These are phyloP conservation scores for Cryptocheilus praepositus DNA, from an alignment of 2,888 invertebrate genomes.

Conservation along the genomic window DNA sequence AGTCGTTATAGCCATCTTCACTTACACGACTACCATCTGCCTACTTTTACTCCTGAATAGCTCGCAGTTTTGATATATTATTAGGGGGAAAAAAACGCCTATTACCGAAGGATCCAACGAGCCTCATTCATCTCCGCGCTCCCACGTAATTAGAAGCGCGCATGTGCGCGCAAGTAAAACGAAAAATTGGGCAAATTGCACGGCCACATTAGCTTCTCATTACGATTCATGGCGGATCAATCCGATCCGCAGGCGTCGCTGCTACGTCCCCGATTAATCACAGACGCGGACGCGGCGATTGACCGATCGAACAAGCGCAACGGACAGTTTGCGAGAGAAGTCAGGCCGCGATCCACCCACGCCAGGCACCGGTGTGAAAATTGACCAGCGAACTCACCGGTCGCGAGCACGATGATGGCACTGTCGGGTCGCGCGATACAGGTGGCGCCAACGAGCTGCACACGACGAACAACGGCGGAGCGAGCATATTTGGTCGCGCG, in stretches of 20 bases:
- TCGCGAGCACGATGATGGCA: not conserved
- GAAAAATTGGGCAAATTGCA: too few species aligned
- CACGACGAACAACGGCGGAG: constrained; percentile 16
- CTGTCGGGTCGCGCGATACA: not conserved
- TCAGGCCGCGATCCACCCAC: too few species aligned
- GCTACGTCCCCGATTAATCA: not conserved
- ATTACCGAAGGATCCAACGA: constrained; percentile 2
- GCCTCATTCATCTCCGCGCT: not conserved
- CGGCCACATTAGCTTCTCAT: too few species aligned
- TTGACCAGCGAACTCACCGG: too few species aligned
- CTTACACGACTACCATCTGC: constrained; percentile 14
- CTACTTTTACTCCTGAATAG: constrained; percentile 8
- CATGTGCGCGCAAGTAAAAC: too few species aligned
- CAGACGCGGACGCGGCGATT: too few species aligned
- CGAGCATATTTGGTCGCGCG: constrained; percentile 50
- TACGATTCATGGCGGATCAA: too few species aligned
- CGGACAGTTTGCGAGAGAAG: too few species aligned
- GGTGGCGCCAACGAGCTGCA: constrained; percentile 23
- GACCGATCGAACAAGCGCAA: too few species aligned
- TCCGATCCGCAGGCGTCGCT: not conserved
- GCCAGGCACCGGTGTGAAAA: too few species aligned
- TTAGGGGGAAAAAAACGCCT: constrained; percentile 19
- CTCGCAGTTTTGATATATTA: constrained; percentile 13
- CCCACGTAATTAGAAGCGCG: too few species aligned
- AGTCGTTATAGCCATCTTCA: constrained; percentile 32